Conservation (phyloP, 1,140 invertebrate species). For the Philotrypesis tridentata region DNA sequence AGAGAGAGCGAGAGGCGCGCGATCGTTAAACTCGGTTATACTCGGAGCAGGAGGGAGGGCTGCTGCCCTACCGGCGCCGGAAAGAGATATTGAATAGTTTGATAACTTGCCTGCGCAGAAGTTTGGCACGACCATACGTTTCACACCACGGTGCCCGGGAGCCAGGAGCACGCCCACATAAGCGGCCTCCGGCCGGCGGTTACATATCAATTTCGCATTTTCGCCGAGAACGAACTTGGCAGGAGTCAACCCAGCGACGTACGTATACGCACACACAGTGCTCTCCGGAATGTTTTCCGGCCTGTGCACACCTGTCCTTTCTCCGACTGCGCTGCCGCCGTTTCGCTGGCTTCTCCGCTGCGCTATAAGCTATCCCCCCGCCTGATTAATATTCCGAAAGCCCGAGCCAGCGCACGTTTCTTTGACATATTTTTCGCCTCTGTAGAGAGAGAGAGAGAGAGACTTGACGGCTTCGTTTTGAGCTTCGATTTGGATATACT, state of each 20-base stretch:
- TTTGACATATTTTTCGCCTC: no score
- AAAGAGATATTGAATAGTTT: conserved; percentile 46
- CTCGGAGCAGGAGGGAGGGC: background rate
- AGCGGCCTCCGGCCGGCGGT: conserved; percentile 89
- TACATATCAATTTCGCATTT: conserved; percentile 91
- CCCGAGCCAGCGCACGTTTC: no score
- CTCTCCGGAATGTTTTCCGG: background rate
- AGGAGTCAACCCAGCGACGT: conserved; percentile 90
- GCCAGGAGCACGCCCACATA: conserved; percentile 85
- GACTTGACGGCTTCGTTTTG: no score
- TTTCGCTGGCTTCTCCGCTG: background rate
- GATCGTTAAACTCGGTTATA: conserved; percentile 23
- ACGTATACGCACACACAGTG: conserved; percentile 68
- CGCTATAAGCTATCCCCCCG: no score
- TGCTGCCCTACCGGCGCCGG: background rate
- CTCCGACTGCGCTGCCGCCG: background rate
- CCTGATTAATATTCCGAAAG: no score
- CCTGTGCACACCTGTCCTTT: background rate
- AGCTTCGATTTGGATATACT: no score
- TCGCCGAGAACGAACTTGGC: conserved; percentile 91
- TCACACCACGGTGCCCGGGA: conserved; percentile 85
- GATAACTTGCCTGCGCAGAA: conserved; percentile 74
- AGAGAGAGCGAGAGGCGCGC: background rate
- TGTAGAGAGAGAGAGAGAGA: no score
- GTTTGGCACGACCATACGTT: conserved; percentile 84